phyloP scores from a whole-genome alignment of 2,113 vertebrate genomes.

The Odocoileus hemionus region DNA sequence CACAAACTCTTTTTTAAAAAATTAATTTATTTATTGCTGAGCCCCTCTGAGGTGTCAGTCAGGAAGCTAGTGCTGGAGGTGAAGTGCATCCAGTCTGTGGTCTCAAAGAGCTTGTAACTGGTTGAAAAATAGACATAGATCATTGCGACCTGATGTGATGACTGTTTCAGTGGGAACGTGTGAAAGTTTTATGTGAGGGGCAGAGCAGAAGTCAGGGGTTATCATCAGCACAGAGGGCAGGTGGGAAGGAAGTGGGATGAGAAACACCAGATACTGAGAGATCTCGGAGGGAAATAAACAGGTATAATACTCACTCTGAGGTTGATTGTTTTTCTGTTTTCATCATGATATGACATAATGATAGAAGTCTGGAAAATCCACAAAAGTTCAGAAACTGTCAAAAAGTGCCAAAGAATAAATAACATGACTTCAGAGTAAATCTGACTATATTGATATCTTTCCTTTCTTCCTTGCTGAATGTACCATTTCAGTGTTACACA shows the following conservation, averaged over 20 bases:
- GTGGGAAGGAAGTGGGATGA: not conserved
- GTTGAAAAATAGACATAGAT: not conserved
- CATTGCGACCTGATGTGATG: not conserved
- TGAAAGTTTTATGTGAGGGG: not conserved
- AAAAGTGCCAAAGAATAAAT: not conserved
- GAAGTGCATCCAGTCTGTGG: not conserved
- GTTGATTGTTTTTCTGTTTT: not conserved
- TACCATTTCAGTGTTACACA: not conserved
- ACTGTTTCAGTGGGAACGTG: not conserved
- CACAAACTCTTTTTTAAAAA: not conserved
- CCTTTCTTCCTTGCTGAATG: not conserved
- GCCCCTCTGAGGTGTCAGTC: not conserved
- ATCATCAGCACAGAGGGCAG: not conserved
- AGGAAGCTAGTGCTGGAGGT: not conserved
- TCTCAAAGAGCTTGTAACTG: not conserved
- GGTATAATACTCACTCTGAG: not conserved
- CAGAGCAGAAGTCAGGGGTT: not conserved
- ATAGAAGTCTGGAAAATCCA: not conserved
- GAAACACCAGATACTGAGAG: not conserved
- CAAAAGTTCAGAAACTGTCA: not conserved
- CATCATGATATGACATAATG: not conserved
- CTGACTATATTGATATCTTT: not conserved
- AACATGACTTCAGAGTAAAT: not conserved
- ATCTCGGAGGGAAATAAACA: not conserved
- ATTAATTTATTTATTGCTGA: not conserved